Percentiles rank a stretch among this genome's conserved stretches.
Evolutionary conservation across 1,140 invertebrate genomes (phyloP).

Genomic region (Archivesica marissinica): DNA sequence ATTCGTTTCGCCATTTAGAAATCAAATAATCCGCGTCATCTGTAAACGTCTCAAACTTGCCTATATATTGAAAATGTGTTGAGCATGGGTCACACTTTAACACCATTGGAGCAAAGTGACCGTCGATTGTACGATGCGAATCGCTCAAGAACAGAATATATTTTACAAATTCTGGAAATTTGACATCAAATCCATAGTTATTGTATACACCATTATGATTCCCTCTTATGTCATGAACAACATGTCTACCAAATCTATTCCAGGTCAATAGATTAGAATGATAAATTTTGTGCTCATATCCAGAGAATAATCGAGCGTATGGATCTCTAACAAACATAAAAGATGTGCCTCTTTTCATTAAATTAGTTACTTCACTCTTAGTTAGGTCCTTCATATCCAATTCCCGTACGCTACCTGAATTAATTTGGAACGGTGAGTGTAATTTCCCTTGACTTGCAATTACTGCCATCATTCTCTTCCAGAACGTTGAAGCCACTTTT

Average conservation of each 20-base stretch:
- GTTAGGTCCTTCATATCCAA: too few species aligned
- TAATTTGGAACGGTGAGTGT: too few species aligned
- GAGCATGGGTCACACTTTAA: slow-evolving; percentile 77
- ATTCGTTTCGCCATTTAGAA: slow-evolving; percentile 32
- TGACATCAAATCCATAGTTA: slow-evolving; percentile 44
- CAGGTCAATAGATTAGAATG: background rate
- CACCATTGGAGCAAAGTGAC: slow-evolving; percentile 80
- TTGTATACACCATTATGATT: background rate
- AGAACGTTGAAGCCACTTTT: slow-evolving; percentile 46
- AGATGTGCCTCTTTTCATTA: background rate
- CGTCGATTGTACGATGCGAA: slow-evolving; percentile 46
- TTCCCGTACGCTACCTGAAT: too few species aligned
- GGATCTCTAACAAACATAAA: slow-evolving; percentile 51
- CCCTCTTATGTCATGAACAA: background rate
- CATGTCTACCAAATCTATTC: background rate
- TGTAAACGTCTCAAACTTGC: slow-evolving; percentile 78
- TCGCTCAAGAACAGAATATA: background rate
- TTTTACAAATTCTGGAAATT: slow-evolving; percentile 47
- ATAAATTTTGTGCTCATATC: slow-evolving; percentile 53
- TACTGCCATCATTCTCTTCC: slow-evolving; percentile 21
- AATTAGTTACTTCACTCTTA: background rate
- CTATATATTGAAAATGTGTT: slow-evolving; percentile 79
- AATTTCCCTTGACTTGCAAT: background rate
- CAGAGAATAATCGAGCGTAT: slow-evolving; percentile 38
- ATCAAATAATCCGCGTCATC: slow-evolving; percentile 73